Base-by-base conservation (phyloP, 2,113 vertebrate species). In the Benitochromis conjunctus region DNA sequence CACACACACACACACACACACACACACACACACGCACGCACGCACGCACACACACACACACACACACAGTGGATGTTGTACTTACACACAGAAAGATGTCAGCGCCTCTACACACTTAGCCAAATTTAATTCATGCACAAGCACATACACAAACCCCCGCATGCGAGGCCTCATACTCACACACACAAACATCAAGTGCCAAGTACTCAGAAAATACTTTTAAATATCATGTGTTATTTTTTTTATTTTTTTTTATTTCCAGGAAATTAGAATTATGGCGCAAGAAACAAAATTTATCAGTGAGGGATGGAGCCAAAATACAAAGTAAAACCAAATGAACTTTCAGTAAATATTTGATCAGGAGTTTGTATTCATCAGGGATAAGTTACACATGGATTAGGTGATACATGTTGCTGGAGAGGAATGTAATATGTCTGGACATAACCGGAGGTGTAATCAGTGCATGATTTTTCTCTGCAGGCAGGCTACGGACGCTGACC, bases 281-380 rank as follows among this genome's bases (percentile, higher is more conserved):
- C 79, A 86, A 80, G 80, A 82, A 83, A 76, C n/a, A 53, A 80
- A 58, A 84, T 82, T 9, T 71, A 92, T 90, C 78, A 83, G 66
- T 4, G 9, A 71, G 21, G n/a, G n/a, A 78, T 21, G 36, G 48
- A 80, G 90, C 89, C 90, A 92, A 90, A 85, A 66, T 19, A 64
- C 51, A 85, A 88, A 92, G 76, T 89, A 41, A 85, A 92, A 92
- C 80, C 86, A 90, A 90, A 88, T 81, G 31, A 82, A 16, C 51
- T 69, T 66, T 71, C 51, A 80, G 34, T 60, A 19, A 78, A 83
- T 83, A 81, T 90, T 89, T 86, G 80, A 89, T 84, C 85, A 78
- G 79, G 82, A 87, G 53, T 29, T 88, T 81, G 79, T 71, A 43
- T 76, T 92, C 83, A 84, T 88, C 83, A 53, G 76, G 36, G 79